Percentiles rank a stretch among this genome's conserved stretches.
These are phyloP conservation scores for Rhynchopsitta pachyrhyncha DNA, from an alignment of 2,113 vertebrate species.

Conservation along the genomic window DNA sequence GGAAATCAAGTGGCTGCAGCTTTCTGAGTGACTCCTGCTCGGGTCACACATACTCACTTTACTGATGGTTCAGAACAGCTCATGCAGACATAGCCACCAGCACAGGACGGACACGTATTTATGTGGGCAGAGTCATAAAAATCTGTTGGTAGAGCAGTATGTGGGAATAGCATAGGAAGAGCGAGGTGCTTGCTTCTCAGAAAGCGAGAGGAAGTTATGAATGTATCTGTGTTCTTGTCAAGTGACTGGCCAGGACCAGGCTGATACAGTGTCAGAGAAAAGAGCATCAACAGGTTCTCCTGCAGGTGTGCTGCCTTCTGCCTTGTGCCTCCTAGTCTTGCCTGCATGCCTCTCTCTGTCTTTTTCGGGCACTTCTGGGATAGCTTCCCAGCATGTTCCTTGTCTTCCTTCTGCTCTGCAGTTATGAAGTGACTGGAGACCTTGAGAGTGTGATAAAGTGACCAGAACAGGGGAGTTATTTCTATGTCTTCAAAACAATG, in stretches of 20 bases:
- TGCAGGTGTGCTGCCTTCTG: not conserved
- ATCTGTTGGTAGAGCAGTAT: not conserved
- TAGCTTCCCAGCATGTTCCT: not conserved
- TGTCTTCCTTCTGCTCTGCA: not conserved
- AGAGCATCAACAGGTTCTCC: not conserved
- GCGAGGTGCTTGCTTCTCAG: not conserved
- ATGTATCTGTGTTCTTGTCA: not conserved
- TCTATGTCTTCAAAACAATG: not conserved
- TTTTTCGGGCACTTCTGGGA: not conserved
- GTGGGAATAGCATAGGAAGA: not conserved
- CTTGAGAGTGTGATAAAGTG: not conserved
- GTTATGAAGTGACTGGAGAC: not conserved
- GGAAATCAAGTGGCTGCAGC: not conserved
- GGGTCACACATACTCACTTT: rapidly evolving
- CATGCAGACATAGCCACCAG: not conserved
- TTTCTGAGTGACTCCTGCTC: not conserved
- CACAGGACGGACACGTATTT: rapidly evolving
- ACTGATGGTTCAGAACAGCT: rapidly evolving
- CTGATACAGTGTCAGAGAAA: not conserved
- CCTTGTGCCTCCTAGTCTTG: not conserved
- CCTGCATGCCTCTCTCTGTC: not conserved
- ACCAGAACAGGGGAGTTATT: not conserved
- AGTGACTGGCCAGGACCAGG: not conserved
- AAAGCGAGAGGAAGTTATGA: not conserved
- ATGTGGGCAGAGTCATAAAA: not conserved